Conservation (phyloP, 2,113 vertebrate genomes). For the Platycercus adscitus region DNA sequence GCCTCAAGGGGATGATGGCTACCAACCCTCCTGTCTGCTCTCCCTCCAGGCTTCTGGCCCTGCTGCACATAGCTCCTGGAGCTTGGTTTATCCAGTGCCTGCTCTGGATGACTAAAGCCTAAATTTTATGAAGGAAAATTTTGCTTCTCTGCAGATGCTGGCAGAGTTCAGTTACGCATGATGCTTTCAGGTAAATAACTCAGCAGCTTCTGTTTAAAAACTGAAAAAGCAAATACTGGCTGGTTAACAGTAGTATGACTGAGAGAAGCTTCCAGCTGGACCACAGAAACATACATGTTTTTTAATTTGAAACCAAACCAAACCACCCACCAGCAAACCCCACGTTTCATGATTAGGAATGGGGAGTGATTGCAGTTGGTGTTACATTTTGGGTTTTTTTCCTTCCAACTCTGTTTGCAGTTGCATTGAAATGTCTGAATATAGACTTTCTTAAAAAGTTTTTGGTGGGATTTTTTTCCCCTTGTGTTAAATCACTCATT, state of each 20-base stretch:
- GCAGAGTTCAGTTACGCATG: not conserved
- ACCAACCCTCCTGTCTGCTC: not conserved
- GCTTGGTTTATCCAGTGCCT: not conserved
- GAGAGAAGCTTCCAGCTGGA: not conserved
- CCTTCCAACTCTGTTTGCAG: not conserved
- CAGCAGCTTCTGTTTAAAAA: not conserved
- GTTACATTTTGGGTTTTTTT: not conserved
- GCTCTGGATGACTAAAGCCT: not conserved
- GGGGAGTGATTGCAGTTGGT: not conserved
- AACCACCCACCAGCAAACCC: too few species aligned
- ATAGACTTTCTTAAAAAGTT: fast-evolving
- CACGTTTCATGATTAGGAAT: not conserved
- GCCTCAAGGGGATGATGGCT: not conserved
- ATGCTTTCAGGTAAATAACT: not conserved
- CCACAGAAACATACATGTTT: not conserved
- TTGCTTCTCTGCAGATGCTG: not conserved
- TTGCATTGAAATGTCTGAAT: not conserved
- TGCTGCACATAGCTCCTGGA: not conserved
- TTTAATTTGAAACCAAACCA: too few species aligned
- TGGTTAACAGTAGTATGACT: not conserved
- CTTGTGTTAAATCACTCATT: not conserved
- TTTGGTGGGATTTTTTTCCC: not conserved
- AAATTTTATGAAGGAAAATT: not conserved
- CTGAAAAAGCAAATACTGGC: not conserved
- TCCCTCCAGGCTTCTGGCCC: not conserved